A percentile compares a stretch with the other conserved stretches of the same genome.
phyloP scores from a whole-genome alignment of 2,797 vertebrate genomes.

The Thripadectes ignobilis region DNA sequence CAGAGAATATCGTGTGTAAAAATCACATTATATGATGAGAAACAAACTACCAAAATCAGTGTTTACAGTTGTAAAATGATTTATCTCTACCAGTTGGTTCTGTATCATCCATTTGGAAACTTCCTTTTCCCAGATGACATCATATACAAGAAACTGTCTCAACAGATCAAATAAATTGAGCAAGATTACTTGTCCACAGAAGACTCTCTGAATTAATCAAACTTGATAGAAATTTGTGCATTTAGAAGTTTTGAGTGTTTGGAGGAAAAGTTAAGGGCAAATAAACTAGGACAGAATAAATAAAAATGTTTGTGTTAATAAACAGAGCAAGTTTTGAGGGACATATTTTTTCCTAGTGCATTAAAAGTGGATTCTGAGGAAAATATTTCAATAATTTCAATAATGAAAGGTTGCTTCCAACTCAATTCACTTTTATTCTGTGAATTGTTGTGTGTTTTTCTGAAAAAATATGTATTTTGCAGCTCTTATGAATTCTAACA shows the following conservation, averaged over 20 bases:
- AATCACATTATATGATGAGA: neutral
- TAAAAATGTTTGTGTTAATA: neutral
- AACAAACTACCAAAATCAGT: neutral
- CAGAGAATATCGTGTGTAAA: neutral
- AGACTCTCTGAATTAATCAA: neutral
- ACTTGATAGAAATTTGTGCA: neutral
- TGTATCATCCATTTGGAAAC: neutral
- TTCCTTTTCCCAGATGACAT: neutral
- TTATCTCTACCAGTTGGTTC: neutral
- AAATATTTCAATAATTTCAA: neutral
- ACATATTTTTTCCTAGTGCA: neutral
- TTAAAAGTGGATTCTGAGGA: neutral
- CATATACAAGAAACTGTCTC: neutral
- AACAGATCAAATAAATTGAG: neutral
- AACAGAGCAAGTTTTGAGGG: neutral
- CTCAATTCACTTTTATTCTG: neutral
- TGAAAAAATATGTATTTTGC: neutral
- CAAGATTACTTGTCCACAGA: neutral
- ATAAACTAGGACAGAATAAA: neutral
- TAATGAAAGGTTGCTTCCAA: neutral
- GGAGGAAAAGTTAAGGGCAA: neutral
- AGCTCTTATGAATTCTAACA: neutral
- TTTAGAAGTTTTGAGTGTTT: neutral
- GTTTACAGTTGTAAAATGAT: neutral
- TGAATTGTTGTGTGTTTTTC: neutral